Evolutionary conservation across 2,888 invertebrate species (phyloP).

Genomic region (Drosophila helvetica): DNA sequence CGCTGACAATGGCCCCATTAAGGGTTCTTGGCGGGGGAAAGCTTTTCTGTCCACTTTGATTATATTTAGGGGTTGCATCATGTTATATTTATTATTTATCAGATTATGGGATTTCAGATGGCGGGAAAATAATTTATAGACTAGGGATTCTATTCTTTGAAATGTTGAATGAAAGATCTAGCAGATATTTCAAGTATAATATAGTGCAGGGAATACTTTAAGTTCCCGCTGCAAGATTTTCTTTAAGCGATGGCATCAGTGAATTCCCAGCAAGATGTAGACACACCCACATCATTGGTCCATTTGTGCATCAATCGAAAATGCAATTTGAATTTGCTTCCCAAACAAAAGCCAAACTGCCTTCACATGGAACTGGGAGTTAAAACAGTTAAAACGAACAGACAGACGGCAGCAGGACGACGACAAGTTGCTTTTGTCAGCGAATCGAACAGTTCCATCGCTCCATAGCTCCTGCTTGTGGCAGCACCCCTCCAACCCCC

Average conservation of each 20-base stretch:
- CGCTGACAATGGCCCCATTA: background rate
- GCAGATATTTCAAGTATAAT: background rate
- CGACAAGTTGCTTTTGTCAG: conserved; percentile 15
- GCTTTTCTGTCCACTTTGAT: background rate
- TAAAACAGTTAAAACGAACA: background rate
- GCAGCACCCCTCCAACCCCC: no score
- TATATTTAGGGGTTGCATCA: conserved; percentile 19
- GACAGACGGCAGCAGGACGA: conserved; percentile 2
- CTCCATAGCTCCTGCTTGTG: conserved; percentile 10
- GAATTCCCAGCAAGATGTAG: background rate
- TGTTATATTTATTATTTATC: background rate
- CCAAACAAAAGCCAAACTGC: conserved; percentile 1
- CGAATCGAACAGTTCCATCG: conserved; percentile 26
- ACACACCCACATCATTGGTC: background rate
- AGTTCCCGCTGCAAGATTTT: background rate
- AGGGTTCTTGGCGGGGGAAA: background rate
- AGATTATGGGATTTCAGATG: no score
- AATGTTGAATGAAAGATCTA: background rate
- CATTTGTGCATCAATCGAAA: conserved; percentile 11
- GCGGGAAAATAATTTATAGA: background rate
- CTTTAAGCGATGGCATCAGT: background rate
- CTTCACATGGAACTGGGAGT: background rate
- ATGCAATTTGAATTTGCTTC: conserved; percentile 11
- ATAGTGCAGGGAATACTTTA: background rate
- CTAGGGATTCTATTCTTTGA: background rate